Percentiles rank a stretch among this genome's conserved stretches.
These are phyloP conservation scores for Amiota mariae DNA, from an alignment of 2,888 invertebrate species.

Conservation along the genomic window DNA sequence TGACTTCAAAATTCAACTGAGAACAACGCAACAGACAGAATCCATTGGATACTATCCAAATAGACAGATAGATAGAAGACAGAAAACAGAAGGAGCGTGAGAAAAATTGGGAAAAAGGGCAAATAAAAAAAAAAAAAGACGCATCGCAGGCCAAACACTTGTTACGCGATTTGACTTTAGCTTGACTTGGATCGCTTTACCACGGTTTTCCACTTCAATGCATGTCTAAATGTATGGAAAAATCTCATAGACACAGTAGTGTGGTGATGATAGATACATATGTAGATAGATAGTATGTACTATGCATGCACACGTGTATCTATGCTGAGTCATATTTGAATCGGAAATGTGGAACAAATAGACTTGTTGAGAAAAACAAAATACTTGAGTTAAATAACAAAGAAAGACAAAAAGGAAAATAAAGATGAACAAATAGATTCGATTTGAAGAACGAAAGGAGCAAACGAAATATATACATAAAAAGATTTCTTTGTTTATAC, in stretches of 20 bases:
- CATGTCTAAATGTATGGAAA: conserved; percentile 30
- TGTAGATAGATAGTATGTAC: too few relatives aligned
- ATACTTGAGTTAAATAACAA: conserved; percentile 16
- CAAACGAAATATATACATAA: not conserved
- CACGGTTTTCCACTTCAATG: conserved; percentile 15
- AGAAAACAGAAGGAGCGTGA: not conserved
- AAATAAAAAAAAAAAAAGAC: not conserved
- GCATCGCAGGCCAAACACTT: conserved; percentile 5
- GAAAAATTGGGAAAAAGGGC: not conserved
- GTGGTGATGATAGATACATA: too few relatives aligned
- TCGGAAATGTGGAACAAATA: conserved; percentile 30
- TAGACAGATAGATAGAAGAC: too few relatives aligned
- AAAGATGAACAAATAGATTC: too few relatives aligned
- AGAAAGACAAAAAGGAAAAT: not conserved
- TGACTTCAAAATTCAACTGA: too few relatives aligned
- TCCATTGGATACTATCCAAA: too few relatives aligned
- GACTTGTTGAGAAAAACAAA: conserved; percentile 29
- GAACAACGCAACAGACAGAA: too few relatives aligned
- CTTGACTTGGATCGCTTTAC: conserved; percentile 2
- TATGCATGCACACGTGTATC: conserved; percentile 6
- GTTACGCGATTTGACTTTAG: conserved; percentile 20
- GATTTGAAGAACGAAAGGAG: not conserved
- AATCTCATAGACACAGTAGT: conserved; percentile 9
- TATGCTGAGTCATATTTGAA: conserved; percentile 17
- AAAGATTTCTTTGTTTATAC: not conserved